Evolutionary conservation across 2,113 vertebrate genomes (phyloP), one percentile per base, ranked within the genome.

Genomic region (Varanus salvator): DNA sequence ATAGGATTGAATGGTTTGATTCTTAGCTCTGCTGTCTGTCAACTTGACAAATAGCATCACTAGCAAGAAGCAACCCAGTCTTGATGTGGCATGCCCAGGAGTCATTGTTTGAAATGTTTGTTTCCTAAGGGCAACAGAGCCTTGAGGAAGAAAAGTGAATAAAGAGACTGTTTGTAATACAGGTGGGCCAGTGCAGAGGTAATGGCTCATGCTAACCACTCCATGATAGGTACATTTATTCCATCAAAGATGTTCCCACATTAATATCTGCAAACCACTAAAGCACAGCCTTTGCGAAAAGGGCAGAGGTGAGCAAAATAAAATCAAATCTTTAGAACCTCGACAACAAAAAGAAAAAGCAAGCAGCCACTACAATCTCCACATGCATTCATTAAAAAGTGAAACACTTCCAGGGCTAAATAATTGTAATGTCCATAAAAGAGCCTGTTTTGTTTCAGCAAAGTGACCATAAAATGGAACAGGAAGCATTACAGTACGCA

Each of bases 381-480:
- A 57, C 48, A n/a, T 31, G 48, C 27, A 23, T 87, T 69, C 72
- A 71, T 84, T 91, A 77, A 68, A 48, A 21, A 74, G 14, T 66
- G 29, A 82, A 82, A 84, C 44, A 38, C 60, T 87, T n/a, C 21
- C 60, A 77, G 29, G 17, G 6, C 68, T 50, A 92, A 90, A 85
- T 72, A 93, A 75, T 15, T 57, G 17, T n/a, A 68, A 54, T 84
- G 6, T 3, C 52, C 78, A 84, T 77, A 90, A 91, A 92, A 91
- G 21, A 80, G 5, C 88, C 76, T 27, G 80, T 87, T 93, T 92
- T 86, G 80, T 90, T 93, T 52, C 3, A 87, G 82, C n/a, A 57
- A 93, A 90, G 85, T 78, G 85, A 93, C 19, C 3, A 80, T 85
- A 85, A 92, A 89, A 23, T 74, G 87, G 25, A 85, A 90, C 82